Base-by-base conservation (phyloP, 2,888 invertebrate species). In the Lithophane socia region DNA sequence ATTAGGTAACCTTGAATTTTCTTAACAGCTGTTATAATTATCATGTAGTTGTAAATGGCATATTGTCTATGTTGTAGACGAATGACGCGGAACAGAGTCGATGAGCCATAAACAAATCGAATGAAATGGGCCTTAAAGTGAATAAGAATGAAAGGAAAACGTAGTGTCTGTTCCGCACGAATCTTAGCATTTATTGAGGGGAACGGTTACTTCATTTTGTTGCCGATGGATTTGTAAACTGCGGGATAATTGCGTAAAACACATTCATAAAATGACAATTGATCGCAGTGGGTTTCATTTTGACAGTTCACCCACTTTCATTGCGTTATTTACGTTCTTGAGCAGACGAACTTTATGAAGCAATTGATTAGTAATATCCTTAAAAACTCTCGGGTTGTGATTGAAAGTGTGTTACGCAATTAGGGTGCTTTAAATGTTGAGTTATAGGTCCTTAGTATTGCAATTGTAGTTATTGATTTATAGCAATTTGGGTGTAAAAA, bases 61-160 rank as follows among this genome's bases (percentile, higher is more conserved):
- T 79, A 78, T 82, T 80, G 87, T 79, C 60, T 66, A 69, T 64
- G 65, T 29, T 65, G 29, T 77, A 65, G 66, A 60, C 52, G 70
- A 77, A 64, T 66, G 85, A 71, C 58, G 86, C 88, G 78, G 88
- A 88, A 87, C 75, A 44, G 49, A 84, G 68, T 78, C 77, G 73
- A 84, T 79, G 79, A 79, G 72, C 67, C 76, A 73, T 84, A 86
- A 84, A 86, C 73, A 79, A 86, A 84, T 79, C 73, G 83, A 86
- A 84, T 66, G 79, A 75, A 86, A 86, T 86, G 86, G 68, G 66
- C 58, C 73, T 73, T 83, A 75, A 81, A 75, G 18, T 78, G 79
- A 86, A 86, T 87, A 72, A 82, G 79, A 86, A 88, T 75, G 84
- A 87, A 86, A 87, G 78, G 84, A 86, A 84, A 86, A 80, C 67